Conservation (phyloP, 2,113 vertebrate genomes). For the Mugil cephalus region DNA sequence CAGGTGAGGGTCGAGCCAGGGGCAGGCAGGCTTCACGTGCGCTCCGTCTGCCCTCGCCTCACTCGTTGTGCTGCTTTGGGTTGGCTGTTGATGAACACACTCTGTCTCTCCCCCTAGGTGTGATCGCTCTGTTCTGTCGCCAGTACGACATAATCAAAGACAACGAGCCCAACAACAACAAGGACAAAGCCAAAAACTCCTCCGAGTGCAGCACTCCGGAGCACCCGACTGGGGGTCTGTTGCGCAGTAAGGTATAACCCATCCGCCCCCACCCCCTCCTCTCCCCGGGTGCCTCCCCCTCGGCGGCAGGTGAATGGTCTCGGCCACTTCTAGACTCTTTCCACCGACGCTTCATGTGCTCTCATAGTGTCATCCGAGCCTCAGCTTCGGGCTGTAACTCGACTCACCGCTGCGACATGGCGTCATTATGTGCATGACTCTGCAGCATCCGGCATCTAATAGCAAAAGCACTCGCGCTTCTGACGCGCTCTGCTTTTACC, state of each 20-base stretch:
- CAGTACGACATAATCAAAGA: slow-evolving; percentile 98
- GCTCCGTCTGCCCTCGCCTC: neutral
- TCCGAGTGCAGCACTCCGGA: slow-evolving; percentile 97
- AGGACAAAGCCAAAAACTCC: slow-evolving; percentile 94
- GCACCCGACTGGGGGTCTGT: slow-evolving; percentile 92
- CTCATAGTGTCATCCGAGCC: slow-evolving; percentile 57
- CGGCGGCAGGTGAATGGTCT: slow-evolving; percentile 80
- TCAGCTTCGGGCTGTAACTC: slow-evolving; percentile 33
- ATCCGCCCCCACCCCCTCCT: slow-evolving; percentile 37
- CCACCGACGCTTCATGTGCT: slow-evolving; percentile 52
- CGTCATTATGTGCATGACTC: slow-evolving; percentile 46
- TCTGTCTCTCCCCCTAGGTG: slow-evolving; percentile 79
- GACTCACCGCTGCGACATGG: slow-evolving; percentile 29
- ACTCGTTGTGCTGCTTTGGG: neutral
- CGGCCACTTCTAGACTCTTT: slow-evolving; percentile 58
- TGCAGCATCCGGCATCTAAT: slow-evolving; percentile 8
- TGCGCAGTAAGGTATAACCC: slow-evolving; percentile 93
- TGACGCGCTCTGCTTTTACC: neutral
- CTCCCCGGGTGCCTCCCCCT: slow-evolving; percentile 60
- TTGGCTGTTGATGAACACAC: neutral
- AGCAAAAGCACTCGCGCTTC: slow-evolving; percentile 20
- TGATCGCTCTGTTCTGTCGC: slow-evolving; percentile 95
- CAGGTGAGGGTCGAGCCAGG: slow-evolving; percentile 85
- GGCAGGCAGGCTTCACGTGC: neutral
- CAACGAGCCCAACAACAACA: slow-evolving; percentile 95